A percentile compares a stretch with the other conserved stretches of the same genome.
These are phyloP conservation scores for Antennarius striatus DNA, from an alignment of 2,113 vertebrate species.

Conservation along the genomic window DNA sequence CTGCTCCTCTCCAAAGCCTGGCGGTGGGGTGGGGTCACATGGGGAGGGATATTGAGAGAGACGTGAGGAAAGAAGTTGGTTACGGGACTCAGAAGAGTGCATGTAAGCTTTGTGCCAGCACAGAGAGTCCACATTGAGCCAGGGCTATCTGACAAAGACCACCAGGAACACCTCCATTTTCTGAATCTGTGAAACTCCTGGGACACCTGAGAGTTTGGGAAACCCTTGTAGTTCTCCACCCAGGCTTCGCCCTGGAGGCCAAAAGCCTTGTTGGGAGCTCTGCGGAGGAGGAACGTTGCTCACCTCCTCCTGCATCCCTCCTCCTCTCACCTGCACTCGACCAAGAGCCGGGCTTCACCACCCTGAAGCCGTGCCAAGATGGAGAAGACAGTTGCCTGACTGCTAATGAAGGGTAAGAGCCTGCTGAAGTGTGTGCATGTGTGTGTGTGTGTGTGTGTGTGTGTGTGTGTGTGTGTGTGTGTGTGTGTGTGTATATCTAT, in stretches of 20 bases:
- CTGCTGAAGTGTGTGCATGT: neutral
- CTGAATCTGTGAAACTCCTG: constrained; percentile 19
- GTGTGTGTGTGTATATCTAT: neutral
- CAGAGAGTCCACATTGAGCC: constrained; percentile 8
- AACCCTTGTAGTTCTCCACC: neutral
- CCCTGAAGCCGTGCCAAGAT: constrained; percentile 63
- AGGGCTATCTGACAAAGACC: constrained; percentile 8
- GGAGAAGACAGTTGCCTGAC: constrained; percentile 56
- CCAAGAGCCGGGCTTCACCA: constrained; percentile 50
- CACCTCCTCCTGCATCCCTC: constrained; percentile 43
- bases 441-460: neutral
- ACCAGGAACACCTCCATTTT: neutral
- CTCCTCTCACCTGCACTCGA: constrained; percentile 32
- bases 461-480: neutral
- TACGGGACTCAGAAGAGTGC: constrained; percentile 15
- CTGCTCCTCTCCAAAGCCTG: constrained; percentile 76
- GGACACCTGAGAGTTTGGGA: constrained; percentile 19
- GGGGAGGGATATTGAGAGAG: constrained; percentile 44
- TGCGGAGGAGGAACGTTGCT: constrained; percentile 69
- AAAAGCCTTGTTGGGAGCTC: constrained; percentile 61
- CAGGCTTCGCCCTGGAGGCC: constrained; percentile 74
- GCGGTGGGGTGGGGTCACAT: constrained; percentile 46
- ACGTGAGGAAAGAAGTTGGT: constrained; percentile 49
- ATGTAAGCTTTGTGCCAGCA: constrained; percentile 22
- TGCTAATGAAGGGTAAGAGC: constrained; percentile 69